Percentiles rank a stretch among this genome's conserved stretches.
phyloP scores from a whole-genome alignment of 2,797 vertebrate species.

The Tympanoctomys barrerae region DNA sequence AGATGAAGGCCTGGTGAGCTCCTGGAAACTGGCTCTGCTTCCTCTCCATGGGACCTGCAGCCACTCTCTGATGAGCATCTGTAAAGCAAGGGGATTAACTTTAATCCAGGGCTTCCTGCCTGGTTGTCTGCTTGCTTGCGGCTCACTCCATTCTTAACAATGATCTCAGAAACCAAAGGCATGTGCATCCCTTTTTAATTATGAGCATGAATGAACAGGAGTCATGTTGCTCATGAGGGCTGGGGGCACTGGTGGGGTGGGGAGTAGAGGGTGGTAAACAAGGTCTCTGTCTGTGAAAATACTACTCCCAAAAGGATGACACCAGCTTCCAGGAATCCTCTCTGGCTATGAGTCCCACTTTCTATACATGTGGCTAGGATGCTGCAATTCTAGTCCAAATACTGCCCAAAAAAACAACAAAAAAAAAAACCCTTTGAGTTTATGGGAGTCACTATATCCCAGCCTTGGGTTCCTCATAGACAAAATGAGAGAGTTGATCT shows the following conservation, averaged over 20 bases:
- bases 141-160: constrained; percentile 66
- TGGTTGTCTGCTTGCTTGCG: constrained; percentile 76
- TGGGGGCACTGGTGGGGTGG: background rate
- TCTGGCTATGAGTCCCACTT: background rate
- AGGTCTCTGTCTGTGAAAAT: background rate
- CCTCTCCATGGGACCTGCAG: constrained; percentile 80
- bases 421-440: background rate
- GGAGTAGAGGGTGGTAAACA: background rate
- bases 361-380: background rate
- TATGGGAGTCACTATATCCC: background rate
- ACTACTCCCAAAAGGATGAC: background rate
- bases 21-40: constrained; percentile 85
- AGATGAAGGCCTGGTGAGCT: constrained; percentile 82
- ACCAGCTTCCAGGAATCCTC: background rate
- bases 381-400: background rate
- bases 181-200: constrained; percentile 40
- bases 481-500: background rate
- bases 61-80: constrained; percentile 82
- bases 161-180: constrained; percentile 71
- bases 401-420: background rate
- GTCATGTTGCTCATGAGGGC: background rate
- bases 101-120: constrained; percentile 81
- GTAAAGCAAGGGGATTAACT: constrained; percentile 81
- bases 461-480: background rate
- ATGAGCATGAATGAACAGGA: background rate